Conservation (phyloP, 2,113 vertebrate species). For the Calypte anna region DNA sequence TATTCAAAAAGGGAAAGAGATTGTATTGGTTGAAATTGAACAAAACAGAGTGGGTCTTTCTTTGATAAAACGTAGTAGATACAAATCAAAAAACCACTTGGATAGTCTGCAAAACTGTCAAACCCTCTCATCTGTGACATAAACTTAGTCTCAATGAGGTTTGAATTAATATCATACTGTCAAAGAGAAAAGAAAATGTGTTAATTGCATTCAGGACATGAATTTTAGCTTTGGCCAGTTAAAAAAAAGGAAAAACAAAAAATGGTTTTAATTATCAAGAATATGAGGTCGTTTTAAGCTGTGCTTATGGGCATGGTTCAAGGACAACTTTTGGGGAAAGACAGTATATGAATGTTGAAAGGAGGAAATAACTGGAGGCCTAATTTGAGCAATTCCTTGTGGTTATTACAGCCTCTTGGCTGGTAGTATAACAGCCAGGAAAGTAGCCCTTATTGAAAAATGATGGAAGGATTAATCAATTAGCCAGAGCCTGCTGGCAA, state of each 20-base stretch:
- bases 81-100: conserved; percentile 2
- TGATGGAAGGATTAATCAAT: background rate
- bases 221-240: background rate
- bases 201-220: background rate
- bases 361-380: background rate
- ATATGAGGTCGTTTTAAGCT: background rate
- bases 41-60: background rate
- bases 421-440: background rate
- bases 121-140: background rate
- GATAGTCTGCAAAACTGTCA: background rate
- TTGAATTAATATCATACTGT: conserved; percentile 12
- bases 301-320: background rate
- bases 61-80: background rate
- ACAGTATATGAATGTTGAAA: background rate
- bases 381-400: background rate
- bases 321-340: background rate
- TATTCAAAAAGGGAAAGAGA: conserved; percentile 31
- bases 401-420: background rate
- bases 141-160: background rate
- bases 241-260: background rate
- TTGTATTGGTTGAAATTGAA: background rate
- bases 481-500: background rate
- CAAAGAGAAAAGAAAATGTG: conserved; percentile 22
- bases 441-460: background rate
- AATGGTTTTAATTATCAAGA: background rate